Conservation (phyloP, 1,140 invertebrate species). For the Vanessa tameamea region DNA sequence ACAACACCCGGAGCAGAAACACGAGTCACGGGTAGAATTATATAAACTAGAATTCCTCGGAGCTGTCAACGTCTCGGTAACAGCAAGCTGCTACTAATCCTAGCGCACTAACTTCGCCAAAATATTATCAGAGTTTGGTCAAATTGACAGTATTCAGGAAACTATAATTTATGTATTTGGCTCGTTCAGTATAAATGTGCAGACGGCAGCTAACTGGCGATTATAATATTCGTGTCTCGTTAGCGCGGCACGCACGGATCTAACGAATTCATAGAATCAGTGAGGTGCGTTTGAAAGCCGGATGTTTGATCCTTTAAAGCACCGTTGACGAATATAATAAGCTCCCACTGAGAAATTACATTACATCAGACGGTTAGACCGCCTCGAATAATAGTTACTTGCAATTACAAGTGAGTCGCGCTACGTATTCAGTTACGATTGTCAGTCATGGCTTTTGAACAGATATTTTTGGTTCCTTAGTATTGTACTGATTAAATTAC, state of each 20-base stretch:
- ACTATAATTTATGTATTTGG: constrained; percentile 35
- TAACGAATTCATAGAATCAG: constrained; percentile 17
- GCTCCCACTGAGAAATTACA: too few species aligned
- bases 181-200: neutral
- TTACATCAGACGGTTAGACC: too few species aligned
- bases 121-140: constrained; percentile 11
- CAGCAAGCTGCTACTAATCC: neutral
- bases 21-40: neutral
- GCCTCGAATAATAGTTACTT: too few species aligned
- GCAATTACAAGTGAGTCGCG: too few species aligned
- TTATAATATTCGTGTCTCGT: constrained; percentile 46
- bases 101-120: neutral
- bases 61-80: neutral
- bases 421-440: too few species aligned
- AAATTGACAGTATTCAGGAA: constrained; percentile 21
- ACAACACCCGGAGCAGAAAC: neutral
- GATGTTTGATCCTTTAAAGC: constrained; percentile 8
- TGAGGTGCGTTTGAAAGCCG: neutral
- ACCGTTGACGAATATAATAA: too few species aligned
- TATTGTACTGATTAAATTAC: too few species aligned
- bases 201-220: constrained; percentile 25
- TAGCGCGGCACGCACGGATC: constrained; percentile 27
- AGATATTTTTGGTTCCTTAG: too few species aligned
- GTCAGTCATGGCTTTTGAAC: too few species aligned
- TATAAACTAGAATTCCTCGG: constrained; percentile 1